Evolutionary conservation across 2,113 vertebrate genomes (phyloP).

Genomic region (Saccopteryx leptura): DNA sequence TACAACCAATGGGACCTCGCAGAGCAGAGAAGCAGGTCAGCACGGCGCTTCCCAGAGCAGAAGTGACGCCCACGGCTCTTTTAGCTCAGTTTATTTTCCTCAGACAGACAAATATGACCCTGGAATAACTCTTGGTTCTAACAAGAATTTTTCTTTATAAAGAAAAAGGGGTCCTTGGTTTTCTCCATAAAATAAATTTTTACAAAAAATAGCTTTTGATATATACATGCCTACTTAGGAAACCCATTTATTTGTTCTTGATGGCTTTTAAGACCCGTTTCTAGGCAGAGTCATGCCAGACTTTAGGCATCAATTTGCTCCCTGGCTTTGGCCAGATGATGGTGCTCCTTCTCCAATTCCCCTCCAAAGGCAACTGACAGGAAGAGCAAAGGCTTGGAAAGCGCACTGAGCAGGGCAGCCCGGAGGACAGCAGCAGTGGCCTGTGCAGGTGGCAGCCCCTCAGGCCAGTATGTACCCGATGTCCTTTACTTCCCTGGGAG

Average conservation of each 20-base stretch:
- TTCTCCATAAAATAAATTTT: not conserved
- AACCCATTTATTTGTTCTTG: not conserved
- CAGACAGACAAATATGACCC: conserved; percentile 52
- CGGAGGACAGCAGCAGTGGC: not conserved
- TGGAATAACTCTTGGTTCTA: conserved; percentile 11
- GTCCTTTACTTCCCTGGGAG: not conserved
- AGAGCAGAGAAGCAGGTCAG: rapidly evolving
- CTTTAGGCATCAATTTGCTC: not conserved
- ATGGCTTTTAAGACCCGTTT: not conserved
- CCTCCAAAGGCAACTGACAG: not conserved
- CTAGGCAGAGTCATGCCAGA: not conserved
- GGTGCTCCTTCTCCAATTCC: not conserved
- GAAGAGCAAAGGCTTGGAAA: not conserved
- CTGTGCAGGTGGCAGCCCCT: not conserved
- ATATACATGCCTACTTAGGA: conserved; percentile 19
- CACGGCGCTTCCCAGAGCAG: rapidly evolving
- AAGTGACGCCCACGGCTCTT: rapidly evolving
- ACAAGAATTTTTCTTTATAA: conserved; percentile 47
- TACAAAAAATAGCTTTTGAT: not conserved
- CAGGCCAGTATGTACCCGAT: not conserved
- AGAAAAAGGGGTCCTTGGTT: not conserved
- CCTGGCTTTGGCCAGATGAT: not conserved
- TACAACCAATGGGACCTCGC: rapidly evolving
- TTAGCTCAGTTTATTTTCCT: conserved; percentile 32
- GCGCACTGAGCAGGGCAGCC: not conserved